Evolutionary conservation across 2,797 vertebrate species (phyloP), one percentile per base, ranked within the genome.

Genomic region (Carduelis carduelis): DNA sequence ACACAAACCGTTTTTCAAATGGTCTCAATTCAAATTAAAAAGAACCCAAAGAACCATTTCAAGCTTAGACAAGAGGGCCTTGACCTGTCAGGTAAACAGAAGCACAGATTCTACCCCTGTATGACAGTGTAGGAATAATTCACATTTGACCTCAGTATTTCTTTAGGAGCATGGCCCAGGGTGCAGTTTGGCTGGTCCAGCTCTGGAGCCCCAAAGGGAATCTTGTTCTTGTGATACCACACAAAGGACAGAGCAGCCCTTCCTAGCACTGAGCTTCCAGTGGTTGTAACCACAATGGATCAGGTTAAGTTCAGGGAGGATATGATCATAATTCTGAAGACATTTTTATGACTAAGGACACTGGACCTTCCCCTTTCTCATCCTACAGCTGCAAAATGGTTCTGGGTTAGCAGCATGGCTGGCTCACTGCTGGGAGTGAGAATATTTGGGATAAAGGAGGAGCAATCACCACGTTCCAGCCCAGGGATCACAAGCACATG

Each of bases 291-390:
- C 57, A 68, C 71, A 78, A 17, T 2, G 34, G 52, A 68, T n/a
- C 3, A 0, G 16, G 39, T 60, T 35, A 26, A 64, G 15, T 17
- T 80, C 59, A 57, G n/a, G 1, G 1, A 20, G 21, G 20, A 15
- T 43, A 22, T 1, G 30, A 61, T 39, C 49, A 65, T 2, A 37
- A 56, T 43, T 76, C 49, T 69, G 12, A 50, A 84, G 47, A 32
- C 8, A 19, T 55, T 79, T 89, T 56, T 27, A 27, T 27, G 14
- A 41, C 14, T 44, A 23, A 39, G 37, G 82, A 50, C 30, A 46
- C 0, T 9, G 59, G 30, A 49, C 17, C 30, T 64, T 88, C 22
- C 39, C 23, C 39, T 21, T 57, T 59, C 44, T 72, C 47, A 46
- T 2, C 56, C 37, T 69, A 32, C 80, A 86, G 26, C 65, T 53